Evolutionary conservation across 1,140 invertebrate species (phyloP), one percentile per base, ranked within the genome.

Genomic region (Leptopilina clavipes): DNA sequence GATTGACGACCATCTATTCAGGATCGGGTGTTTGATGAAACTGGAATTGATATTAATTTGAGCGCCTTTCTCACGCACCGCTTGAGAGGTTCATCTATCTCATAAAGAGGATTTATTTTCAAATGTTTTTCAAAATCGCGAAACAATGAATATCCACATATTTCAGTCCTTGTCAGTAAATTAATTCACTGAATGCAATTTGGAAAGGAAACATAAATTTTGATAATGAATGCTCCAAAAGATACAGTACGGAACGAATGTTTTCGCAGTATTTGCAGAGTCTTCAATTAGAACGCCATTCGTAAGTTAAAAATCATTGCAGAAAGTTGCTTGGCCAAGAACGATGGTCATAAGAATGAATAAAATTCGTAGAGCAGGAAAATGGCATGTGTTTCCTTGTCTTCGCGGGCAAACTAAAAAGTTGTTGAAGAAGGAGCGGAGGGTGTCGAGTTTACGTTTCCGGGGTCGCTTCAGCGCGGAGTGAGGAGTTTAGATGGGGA

Each of bases 371-470:
- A n/a, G n/a, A n/a, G n/a, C n/a, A n/a, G n/a, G n/a, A 31, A 59
- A 59, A 59, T 59, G 22, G 19, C 56, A 59, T 59, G 56, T 59
- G 56, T 59, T 25, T 59, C 56, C 19, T 25, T 59, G 56, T 25
- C 56, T 59, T 59, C 19, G 18, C 9, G 22, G 56, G 56, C 56
- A 25, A 31, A 59, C 56, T 59, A 59, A 59, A 59, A 59, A 59
- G 56, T 59, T 59, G 56, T 25, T 59, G 56, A 59, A 59, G 56
- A 59, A 59, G 19, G 19, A 59, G 56, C 14, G 25, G 56, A 19
- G 56, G 56, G 56, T 59, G 56, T 59, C 56, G 56, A 59, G 56
- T 59, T 59, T 59, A 31, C 56, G 56, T 59, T 59, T 59, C 56
- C 56, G 56, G 56, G 56, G 56, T 59, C 56, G 56, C 17, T n/a